These are phyloP conservation scores for Abrostola tripartita DNA, from an alignment of 2,888 invertebrate genomes.

Conservation along the genomic window DNA sequence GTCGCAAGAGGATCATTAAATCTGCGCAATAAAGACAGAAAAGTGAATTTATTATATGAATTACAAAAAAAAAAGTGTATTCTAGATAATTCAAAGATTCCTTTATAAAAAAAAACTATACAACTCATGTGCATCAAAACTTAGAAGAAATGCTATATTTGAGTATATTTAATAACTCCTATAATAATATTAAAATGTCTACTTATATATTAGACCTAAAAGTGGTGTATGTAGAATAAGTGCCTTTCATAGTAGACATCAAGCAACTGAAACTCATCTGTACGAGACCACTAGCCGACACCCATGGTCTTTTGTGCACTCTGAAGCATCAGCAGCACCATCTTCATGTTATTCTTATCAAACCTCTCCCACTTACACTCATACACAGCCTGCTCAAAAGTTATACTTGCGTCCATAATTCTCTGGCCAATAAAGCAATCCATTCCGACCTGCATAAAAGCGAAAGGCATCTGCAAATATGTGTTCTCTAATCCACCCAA, in stretches of 20 bases:
- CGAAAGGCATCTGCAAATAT: constrained; percentile 64
- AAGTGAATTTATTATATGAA: background rate
- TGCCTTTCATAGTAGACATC: constrained; percentile 65
- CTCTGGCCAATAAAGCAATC: constrained; percentile 74
- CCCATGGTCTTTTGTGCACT: constrained; percentile 69
- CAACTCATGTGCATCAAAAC: too few species aligned
- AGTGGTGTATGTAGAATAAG: constrained; percentile 74
- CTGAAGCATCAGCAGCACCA: constrained; percentile 69
- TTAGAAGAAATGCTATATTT: too few species aligned
- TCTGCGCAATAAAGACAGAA: too few species aligned
- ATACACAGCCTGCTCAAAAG: constrained; percentile 71
- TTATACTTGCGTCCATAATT: constrained; percentile 66
- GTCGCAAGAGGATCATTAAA: too few species aligned
- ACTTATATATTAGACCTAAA: constrained; percentile 62
- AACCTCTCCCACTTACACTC: constrained; percentile 76
- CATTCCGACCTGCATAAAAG: constrained; percentile 62
- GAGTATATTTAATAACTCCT: too few species aligned
- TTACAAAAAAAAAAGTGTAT: too few species aligned
- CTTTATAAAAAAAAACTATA: too few species aligned
- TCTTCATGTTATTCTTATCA: constrained; percentile 67
- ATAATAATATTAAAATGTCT: background rate
- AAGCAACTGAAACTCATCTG: constrained; percentile 66
- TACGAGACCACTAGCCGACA: constrained; percentile 73
- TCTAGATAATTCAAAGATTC: too few species aligned
- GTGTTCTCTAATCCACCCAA: constrained; percentile 69